These are phyloP conservation scores for Kobus ellipsiprymnus DNA, from an alignment of 2,113 vertebrate species.

Conservation along the genomic window DNA sequence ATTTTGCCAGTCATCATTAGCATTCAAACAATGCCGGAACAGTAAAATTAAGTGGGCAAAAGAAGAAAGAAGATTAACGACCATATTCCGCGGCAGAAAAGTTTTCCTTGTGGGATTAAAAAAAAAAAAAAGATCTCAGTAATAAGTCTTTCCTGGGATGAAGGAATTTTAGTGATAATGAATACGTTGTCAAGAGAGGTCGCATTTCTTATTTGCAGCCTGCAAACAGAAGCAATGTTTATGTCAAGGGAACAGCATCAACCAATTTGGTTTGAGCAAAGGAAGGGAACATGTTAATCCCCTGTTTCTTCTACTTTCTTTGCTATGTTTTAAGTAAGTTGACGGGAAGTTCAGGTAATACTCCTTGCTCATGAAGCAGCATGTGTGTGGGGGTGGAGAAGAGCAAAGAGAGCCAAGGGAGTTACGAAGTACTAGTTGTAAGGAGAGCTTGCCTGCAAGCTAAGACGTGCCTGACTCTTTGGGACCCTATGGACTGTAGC, in stretches of 20 bases:
- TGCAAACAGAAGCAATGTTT: background rate
- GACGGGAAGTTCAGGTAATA: too few species aligned
- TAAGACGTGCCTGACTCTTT: fast-evolving
- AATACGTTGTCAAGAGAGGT: background rate
- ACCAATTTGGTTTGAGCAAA: background rate
- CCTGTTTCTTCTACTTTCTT: background rate
- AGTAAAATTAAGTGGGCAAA: background rate
- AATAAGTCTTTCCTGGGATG: background rate
- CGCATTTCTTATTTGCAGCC: background rate
- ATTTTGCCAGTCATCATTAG: conserved; percentile 14
- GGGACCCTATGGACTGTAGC: fast-evolving
- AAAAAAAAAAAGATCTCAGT: background rate
- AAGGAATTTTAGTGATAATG: conserved; percentile 34
- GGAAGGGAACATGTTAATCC: background rate
- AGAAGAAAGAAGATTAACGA: conserved; percentile 3
- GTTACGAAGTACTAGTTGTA: fast-evolving
- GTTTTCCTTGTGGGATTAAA: background rate
- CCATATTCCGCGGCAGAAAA: background rate
- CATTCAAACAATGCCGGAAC: conserved; percentile 30
- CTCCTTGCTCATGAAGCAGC: fast-evolving
- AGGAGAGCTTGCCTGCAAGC: background rate
- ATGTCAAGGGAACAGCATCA: background rate
- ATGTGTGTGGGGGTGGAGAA: too few species aligned
- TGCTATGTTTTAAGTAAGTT: background rate
- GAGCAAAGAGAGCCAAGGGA: too few species aligned